phyloP scores from a whole-genome alignment of 2,113 vertebrate species.

The Tragelaphus buxtoni region DNA sequence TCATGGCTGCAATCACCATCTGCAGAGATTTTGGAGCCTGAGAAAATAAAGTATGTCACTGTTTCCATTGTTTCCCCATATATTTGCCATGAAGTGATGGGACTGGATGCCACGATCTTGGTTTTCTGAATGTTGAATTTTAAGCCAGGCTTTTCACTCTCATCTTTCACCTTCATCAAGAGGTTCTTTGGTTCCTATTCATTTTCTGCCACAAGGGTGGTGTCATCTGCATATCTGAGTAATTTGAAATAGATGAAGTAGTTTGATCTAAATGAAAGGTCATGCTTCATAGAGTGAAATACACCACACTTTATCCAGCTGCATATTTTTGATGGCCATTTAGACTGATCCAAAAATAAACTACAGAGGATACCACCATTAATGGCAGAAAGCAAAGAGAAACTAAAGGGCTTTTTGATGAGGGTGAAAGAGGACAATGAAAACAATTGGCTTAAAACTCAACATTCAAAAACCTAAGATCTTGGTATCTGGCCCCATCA shows the following conservation, averaged over 20 bases:
- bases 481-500: neutral
- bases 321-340: neutral
- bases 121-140: neutral
- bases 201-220: neutral
- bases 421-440: neutral
- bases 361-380: neutral
- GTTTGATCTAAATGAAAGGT: slow-evolving; percentile 15
- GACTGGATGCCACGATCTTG: neutral
- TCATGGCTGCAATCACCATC: neutral
- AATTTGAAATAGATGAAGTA: neutral
- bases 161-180: neutral
- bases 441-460: neutral
- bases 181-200: neutral
- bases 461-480: neutral
- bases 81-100: neutral
- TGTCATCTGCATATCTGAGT: neutral
- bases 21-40: neutral
- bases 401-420: neutral
- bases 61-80: neutral
- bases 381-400: neutral
- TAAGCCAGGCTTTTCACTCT: neutral
- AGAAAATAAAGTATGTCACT: neutral
- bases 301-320: neutral
- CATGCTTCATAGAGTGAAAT: neutral
- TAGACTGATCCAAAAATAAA: neutral